Percentiles rank a stretch among this genome's conserved stretches.
Conservation (phyloP, 2,797 vertebrate species). For the Fistularia tabacaria region DNA sequence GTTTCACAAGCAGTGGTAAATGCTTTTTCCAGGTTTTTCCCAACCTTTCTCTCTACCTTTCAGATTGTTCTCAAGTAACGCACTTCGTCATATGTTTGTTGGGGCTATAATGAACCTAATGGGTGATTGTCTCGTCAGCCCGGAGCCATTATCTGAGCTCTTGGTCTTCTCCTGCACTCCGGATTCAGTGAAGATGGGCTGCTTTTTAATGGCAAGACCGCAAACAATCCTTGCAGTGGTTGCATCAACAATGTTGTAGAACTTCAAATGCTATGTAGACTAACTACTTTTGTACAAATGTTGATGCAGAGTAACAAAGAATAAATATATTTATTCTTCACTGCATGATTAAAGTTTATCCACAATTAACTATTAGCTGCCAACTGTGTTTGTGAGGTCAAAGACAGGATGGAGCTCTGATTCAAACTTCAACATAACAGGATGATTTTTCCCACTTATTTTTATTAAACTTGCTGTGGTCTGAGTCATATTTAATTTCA, state of each 20-base stretch:
- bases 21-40: conserved; percentile 35
- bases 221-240: conserved; percentile 56
- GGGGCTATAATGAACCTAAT: conserved; percentile 57
- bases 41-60: conserved; percentile 24
- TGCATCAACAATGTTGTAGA: conserved; percentile 60
- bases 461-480: conserved; percentile 2
- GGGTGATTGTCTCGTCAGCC: conserved; percentile 55
- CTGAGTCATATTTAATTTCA: conserved; percentile 17
- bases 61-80: conserved; percentile 42
- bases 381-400: conserved; percentile 22
- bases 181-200: conserved; percentile 40
- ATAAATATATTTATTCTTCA: conserved; percentile 27
- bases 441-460: conserved; percentile 11
- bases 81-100: conserved; percentile 52
- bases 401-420: conserved; percentile 7
- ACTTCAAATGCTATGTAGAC: conserved; percentile 32
- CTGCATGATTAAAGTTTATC: conserved; percentile 24
- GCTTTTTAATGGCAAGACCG: conserved; percentile 49
- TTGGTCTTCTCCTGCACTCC: conserved; percentile 46
- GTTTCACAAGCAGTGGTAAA: conserved; percentile 5
- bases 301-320: conserved; percentile 15
- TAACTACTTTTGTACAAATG: conserved; percentile 8
- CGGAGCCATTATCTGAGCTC: conserved; percentile 60
- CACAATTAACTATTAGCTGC: conserved; percentile 16
- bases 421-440: conserved; percentile 33